Evolutionary conservation across 2,113 vertebrate species (phyloP).

Genomic region (Pitta sordida): DNA sequence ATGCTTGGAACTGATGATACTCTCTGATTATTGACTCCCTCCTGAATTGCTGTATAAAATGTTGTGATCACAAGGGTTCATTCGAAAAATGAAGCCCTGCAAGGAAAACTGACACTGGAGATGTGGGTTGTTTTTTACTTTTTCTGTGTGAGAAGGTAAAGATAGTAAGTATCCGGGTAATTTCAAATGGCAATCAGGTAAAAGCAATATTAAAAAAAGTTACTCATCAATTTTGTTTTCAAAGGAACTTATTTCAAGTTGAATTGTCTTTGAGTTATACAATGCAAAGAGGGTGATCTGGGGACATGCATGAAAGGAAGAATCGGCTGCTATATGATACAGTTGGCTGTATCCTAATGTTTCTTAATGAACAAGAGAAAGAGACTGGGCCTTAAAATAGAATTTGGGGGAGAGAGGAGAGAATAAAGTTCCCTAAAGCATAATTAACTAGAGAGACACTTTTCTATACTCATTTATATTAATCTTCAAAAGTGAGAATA

Average conservation of each 20-base stretch:
- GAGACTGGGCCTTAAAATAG: slow-evolving; percentile 32
- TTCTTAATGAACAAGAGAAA: slow-evolving; percentile 50
- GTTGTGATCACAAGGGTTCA: background rate
- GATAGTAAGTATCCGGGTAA: background rate
- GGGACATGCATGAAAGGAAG: slow-evolving; percentile 13
- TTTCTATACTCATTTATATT: slow-evolving; percentile 32
- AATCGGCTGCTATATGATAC: background rate
- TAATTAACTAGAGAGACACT: slow-evolving; percentile 29
- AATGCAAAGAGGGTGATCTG: background rate
- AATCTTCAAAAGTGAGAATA: slow-evolving; percentile 46
- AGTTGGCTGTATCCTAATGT: slow-evolving; percentile 8
- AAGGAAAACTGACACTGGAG: background rate
- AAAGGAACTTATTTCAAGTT: background rate
- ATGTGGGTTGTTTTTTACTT: background rate
- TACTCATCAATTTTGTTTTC: background rate
- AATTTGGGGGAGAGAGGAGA: slow-evolving; percentile 4
- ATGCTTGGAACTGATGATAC: background rate
- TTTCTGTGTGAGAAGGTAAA: background rate
- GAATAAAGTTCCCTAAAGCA: slow-evolving; percentile 32
- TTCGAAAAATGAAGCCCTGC: background rate
- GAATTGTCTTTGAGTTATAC: slow-evolving; percentile 7
- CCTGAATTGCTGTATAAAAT: background rate
- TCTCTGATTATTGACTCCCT: background rate
- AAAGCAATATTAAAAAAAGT: background rate
- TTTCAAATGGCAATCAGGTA: background rate